Conservation (phyloP, 2,797 vertebrate genomes). For the Menidia menidia region DNA sequence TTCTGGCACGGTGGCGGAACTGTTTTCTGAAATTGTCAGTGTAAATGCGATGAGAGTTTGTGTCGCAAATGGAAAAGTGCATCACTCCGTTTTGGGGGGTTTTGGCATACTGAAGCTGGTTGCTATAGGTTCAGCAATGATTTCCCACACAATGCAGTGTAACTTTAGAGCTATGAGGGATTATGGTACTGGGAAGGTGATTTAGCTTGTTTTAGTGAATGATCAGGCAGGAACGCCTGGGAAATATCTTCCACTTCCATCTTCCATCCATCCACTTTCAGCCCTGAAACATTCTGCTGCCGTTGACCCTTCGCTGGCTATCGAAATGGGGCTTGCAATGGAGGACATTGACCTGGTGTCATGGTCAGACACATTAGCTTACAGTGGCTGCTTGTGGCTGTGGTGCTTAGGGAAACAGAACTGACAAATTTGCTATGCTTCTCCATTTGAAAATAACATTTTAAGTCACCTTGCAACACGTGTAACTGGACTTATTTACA, state of each 20-base stretch:
- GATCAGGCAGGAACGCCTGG: constrained; percentile 68
- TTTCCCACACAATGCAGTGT: constrained; percentile 78
- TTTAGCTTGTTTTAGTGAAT: constrained; percentile 72
- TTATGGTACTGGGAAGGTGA: constrained; percentile 71
- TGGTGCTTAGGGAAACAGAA: constrained; percentile 57
- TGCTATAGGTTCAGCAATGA: constrained; percentile 66
- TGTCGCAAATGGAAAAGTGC: constrained; percentile 55
- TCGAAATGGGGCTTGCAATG: constrained; percentile 71
- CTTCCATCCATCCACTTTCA: constrained; percentile 51
- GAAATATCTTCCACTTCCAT: constrained; percentile 61
- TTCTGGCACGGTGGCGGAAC: constrained; percentile 50
- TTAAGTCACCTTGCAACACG: neutral
- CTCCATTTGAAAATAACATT: constrained; percentile 6
- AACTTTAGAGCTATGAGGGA: constrained; percentile 78
- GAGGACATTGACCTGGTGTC: constrained; percentile 68
- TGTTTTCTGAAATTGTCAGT: constrained; percentile 62
- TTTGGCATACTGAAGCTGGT: constrained; percentile 56
- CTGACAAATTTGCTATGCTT: constrained; percentile 48
- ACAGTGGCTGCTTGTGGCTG: constrained; percentile 65
- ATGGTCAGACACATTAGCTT: constrained; percentile 64
- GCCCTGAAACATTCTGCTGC: constrained; percentile 44
- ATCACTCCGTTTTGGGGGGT: constrained; percentile 65
- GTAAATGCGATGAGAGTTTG: constrained; percentile 63
- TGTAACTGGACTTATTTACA: constrained; percentile 15
- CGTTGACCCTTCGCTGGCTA: constrained; percentile 69